Percentiles rank a stretch among this genome's conserved stretches.
Evolutionary conservation across 2,888 invertebrate species (phyloP).

Genomic region (Liopterus haemorrhoidalis): DNA sequence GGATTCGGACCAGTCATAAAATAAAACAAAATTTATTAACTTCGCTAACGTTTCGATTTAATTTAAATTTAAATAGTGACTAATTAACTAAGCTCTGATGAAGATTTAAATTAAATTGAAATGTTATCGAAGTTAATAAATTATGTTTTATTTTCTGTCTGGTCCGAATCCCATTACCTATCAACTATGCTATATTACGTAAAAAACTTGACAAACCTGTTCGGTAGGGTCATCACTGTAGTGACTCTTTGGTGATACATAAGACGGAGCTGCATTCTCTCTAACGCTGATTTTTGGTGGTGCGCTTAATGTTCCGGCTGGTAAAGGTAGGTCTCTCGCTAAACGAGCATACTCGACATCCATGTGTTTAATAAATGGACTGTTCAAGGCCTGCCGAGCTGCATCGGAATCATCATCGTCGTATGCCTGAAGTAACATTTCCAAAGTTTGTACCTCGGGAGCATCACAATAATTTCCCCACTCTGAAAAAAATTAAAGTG

Average conservation of each 20-base stretch:
- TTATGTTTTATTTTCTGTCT: too few relatives aligned
- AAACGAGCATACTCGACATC: slow-evolving; percentile 82
- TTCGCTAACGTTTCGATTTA: too few relatives aligned
- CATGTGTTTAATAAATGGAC: slow-evolving; percentile 86
- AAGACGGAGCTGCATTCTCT: slow-evolving; percentile 66
- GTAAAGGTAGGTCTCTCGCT: slow-evolving; percentile 63
- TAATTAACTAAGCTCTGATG: too few relatives aligned
- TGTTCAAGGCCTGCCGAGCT: slow-evolving; percentile 67
- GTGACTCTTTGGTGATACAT: slow-evolving; percentile 51
- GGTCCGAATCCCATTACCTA: too few relatives aligned
- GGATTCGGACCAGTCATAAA: too few relatives aligned
- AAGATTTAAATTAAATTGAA: too few relatives aligned
- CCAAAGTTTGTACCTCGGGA: slow-evolving; percentile 73
- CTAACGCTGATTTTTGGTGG: slow-evolving; percentile 56
- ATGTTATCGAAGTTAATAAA: too few relatives aligned
- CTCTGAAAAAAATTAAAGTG: slow-evolving; percentile 45
- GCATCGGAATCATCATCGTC: slow-evolving; percentile 82
- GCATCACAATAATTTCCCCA: slow-evolving; percentile 82
- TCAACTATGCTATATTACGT: neutral
- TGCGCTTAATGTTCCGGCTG: slow-evolving; percentile 52
- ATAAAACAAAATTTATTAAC: too few relatives aligned
- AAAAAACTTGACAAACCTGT: slow-evolving; percentile 38
- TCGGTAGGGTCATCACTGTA: slow-evolving; percentile 40
- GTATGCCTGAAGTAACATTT: slow-evolving; percentile 70
- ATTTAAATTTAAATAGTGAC: too few relatives aligned